Evolutionary conservation across 2,797 vertebrate species (phyloP), one percentile per base, ranked within the genome.

Genomic region (Cossypha polioptera): DNA sequence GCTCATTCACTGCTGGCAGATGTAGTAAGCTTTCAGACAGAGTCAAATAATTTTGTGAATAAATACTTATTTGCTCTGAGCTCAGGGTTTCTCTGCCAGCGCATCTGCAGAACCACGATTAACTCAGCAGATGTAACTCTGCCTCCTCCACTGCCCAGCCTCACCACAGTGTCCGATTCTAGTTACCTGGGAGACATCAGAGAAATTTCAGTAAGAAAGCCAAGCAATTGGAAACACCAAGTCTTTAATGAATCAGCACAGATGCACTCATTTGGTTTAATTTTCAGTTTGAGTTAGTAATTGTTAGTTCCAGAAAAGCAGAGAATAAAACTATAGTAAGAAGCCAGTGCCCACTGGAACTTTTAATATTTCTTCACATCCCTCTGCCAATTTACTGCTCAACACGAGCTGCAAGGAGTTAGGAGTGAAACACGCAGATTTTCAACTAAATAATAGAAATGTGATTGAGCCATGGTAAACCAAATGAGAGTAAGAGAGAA

Each of bases 361-460:
- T 71, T 95, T 58, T 47, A 84, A 53, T 86, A 53, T 81, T 94
- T 95, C 77, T 82, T 79, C 55, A 55, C 73, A 83, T 61, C 54
- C 54, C 66, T 88, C 75, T 91, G 69, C 69, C 73, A 92, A 89
- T 96, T 95, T 90, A 91, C 22, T 73, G 75, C 67, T 94, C 47
- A 83, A 88, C 65, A 75, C 43, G 43, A 95, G 80, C 88, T 13
- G 5, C 40, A 76, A 86, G 67, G 71, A 79, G 83, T 36, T 78
- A 88, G 82, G 53, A 93, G 15, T 28, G 63, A 96, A 97, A 96
- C 57, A 11, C 62, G 73, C 71, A 94, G 76, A 95, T 94, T 95
- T 95, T 96, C 83, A 86, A 28, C 86, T 96, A 94, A 97, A 94
- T 94, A 97, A 94, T 96, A 74, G 92, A 98, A 97, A 94, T 94